A percentile compares a stretch with the other conserved stretches of the same genome.
Evolutionary conservation across 2,113 vertebrate species (phyloP).

Genomic region (Trochalopteron elliotii): DNA sequence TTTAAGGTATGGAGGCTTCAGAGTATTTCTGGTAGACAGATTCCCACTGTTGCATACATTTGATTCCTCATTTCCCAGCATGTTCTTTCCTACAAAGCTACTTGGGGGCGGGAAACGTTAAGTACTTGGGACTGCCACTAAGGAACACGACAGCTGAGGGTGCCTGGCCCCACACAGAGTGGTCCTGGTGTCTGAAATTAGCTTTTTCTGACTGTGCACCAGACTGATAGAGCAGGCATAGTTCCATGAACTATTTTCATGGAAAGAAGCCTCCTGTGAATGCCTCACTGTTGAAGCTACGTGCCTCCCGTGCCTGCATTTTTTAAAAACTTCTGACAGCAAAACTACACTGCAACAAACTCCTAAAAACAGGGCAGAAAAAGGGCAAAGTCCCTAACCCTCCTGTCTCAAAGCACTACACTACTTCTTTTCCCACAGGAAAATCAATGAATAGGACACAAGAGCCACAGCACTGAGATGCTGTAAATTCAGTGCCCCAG

Average conservation of each 20-base stretch:
- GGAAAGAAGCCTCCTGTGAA: no score
- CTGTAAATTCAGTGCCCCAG: neutral
- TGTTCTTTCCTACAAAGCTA: neutral
- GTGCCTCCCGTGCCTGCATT: neutral
- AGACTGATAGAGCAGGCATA: neutral
- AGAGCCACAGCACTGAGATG: neutral
- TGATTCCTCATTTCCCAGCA: neutral
- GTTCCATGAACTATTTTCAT: no score
- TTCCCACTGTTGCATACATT: neutral
- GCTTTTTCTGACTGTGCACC: neutral
- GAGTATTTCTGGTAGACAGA: slow-evolving; percentile 1
- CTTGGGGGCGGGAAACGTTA: neutral
- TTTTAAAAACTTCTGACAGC: slow-evolving; percentile 11
- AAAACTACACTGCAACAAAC: neutral
- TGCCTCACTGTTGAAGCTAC: no score
- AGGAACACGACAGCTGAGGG: neutral
- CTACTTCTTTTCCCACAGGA: neutral
- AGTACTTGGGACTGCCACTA: neutral
- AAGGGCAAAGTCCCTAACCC: neutral
- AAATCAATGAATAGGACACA: neutral
- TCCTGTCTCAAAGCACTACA: neutral
- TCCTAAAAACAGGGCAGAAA: neutral
- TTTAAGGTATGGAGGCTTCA: neutral
- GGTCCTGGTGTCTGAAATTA: neutral
- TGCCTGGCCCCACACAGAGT: neutral